Base-by-base conservation (phyloP, 2,797 vertebrate species). In the Chromis chromis region DNA sequence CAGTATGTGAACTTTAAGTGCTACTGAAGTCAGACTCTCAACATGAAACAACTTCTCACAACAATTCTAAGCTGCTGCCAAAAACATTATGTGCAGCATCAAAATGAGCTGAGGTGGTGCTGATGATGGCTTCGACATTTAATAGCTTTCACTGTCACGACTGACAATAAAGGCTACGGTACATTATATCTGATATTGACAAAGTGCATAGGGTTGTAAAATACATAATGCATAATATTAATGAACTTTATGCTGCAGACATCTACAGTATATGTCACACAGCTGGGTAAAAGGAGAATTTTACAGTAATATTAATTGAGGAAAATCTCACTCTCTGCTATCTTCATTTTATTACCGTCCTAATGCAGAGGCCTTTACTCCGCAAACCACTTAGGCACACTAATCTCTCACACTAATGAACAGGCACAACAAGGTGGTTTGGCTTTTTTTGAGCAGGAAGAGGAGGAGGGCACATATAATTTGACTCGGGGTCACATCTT, bases 301-400 rank as follows among this genome's bases (percentile, higher is more conserved):
- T 16, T 42, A 42, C 13, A 16, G 14, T 17, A 42, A 42, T 42
- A 42, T 42, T 42, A 14, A 42, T 17, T 42, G 16, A 42, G n/a
- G 9, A 52, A 52, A 25, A 21, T 24, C 49, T 52, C 49, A 1
- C 42, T 65, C 7, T 22, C 22, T 63, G 2, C 59, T 39, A 16
- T 76, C 31, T 65, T 69, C 56, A 31, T 54, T 52, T 59, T 48
- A 39, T 6, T 6, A 39, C 21, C 31, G 28, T 53, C 10, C 5
- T 31, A 39, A 71, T 61, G 36, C 6, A 7, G 44, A 59, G 46
- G 42, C 46, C n/a, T 76, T 76, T 48, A 14, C n/a, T 58, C 33
- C 75, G 50, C 19, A 49, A 75, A 79, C 46, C 33, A 72, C 72
- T 78, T 70, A 19, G 39, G 56, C 39, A 21, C 53, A 71, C 36